Evolutionary conservation across 2,113 vertebrate species (phyloP).

Genomic region (Capra hircus): DNA sequence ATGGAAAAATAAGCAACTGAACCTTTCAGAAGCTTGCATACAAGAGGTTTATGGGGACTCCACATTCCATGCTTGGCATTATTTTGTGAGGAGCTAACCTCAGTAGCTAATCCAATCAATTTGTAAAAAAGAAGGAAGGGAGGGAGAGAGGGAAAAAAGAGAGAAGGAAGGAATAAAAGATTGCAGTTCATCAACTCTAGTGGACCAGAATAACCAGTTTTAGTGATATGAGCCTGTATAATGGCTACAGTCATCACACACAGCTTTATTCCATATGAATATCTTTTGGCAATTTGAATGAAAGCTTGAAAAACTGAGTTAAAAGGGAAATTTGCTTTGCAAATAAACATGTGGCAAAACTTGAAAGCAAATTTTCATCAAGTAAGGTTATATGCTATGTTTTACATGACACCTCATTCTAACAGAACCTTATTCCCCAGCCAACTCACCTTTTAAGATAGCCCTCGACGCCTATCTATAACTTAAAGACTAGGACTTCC

Average conservation of each 20-base stretch:
- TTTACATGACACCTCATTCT: not conserved
- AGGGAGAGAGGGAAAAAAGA: not conserved
- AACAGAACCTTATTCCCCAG: not conserved
- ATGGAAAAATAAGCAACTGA: not conserved
- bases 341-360: not conserved
- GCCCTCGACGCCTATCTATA: not conserved
- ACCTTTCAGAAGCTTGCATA: not conserved
- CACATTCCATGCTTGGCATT: not conserved
- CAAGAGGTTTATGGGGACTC: not conserved
- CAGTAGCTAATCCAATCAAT: not conserved
- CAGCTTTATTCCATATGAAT: not conserved
- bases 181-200: not conserved
- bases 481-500: not conserved
- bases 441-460: not conserved
- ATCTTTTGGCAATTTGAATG: not conserved
- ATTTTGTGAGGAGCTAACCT: not conserved
- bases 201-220: not conserved
- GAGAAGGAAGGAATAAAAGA: too few species aligned
- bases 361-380: not conserved
- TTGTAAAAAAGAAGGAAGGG: not conserved
- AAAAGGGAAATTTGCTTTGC: not conserved
- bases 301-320: not conserved
- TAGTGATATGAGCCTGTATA: not conserved
- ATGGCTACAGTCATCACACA: not conserved
- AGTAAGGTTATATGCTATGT: not conserved